phyloP scores from a whole-genome alignment of 2,113 vertebrate genomes.

The Egretta garzetta region DNA sequence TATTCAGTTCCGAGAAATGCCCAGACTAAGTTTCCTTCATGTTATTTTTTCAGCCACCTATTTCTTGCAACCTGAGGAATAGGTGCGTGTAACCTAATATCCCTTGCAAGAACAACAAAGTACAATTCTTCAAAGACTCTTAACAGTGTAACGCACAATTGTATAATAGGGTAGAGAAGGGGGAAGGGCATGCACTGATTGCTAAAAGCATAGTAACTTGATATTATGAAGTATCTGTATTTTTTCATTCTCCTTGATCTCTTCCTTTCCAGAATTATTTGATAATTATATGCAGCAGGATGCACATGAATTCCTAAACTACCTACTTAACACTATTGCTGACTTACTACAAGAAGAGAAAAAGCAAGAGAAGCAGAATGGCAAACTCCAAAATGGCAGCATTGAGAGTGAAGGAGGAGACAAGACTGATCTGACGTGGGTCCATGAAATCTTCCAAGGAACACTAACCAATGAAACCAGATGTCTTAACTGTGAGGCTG shows the following conservation, averaged over 20 bases:
- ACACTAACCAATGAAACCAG: slow-evolving; percentile 94
- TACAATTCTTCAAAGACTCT: not conserved
- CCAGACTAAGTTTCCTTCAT: not conserved
- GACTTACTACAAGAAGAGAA: slow-evolving; percentile 85
- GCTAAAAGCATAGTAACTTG: not conserved
- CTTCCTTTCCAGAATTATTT: slow-evolving; percentile 82
- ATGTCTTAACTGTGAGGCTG: slow-evolving; percentile 95
- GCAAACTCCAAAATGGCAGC: slow-evolving; percentile 75
- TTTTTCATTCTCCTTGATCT: not conserved
- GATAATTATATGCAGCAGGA: slow-evolving; percentile 97
- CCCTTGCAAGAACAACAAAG: not conserved
- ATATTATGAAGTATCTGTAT: not conserved
- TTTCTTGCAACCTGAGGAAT: not conserved
- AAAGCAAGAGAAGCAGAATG: slow-evolving; percentile 78
- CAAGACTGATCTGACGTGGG: slow-evolving; percentile 89
- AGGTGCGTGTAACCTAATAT: not conserved
- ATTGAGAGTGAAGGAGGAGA: slow-evolving; percentile 81
- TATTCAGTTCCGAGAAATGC: not conserved
- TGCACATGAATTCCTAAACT: slow-evolving; percentile 93
- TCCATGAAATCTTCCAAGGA: slow-evolving; percentile 95
- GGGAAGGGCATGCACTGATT: not conserved
- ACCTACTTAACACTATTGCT: slow-evolving; percentile 93
- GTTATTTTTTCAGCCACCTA: not conserved
- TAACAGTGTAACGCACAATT: not conserved
- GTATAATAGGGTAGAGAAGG: not conserved